phyloP scores from a whole-genome alignment of 1,140 invertebrate genomes.

The Hermetia illucens region DNA sequence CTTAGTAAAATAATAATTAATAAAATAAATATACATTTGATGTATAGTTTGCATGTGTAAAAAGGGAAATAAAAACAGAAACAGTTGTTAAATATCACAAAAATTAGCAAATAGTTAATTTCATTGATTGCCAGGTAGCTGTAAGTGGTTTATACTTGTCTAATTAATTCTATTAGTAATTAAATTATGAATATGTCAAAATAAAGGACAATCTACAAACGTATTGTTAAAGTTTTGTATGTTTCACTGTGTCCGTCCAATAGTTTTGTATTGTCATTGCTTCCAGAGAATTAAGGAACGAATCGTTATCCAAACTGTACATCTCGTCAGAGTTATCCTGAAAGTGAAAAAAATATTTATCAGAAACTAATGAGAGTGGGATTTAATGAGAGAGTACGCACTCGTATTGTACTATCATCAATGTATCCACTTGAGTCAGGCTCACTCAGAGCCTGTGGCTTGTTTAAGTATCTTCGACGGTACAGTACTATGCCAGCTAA shows the following conservation, averaged over 20 bases:
- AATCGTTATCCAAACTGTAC: conserved; percentile 84
- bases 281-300: conserved; percentile 77
- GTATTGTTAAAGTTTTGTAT: conserved; percentile 69
- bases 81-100: too few species aligned
- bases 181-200: too few species aligned
- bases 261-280: conserved; percentile 89
- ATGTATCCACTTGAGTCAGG: conserved; percentile 78
- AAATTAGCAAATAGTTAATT: too few species aligned
- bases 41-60: too few species aligned
- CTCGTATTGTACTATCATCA: conserved; percentile 75
- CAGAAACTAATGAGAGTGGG: conserved; percentile 5
- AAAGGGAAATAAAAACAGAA: too few species aligned
- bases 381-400: conserved; percentile 34
- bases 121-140: too few species aligned
- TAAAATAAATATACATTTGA: too few species aligned
- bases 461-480: conserved; percentile 58
- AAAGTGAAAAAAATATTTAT: conserved; percentile 21
- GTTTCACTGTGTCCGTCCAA: conserved; percentile 82
- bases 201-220: too few species aligned
- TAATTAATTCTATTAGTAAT: too few species aligned
- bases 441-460: conserved; percentile 68
- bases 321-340: conserved; percentile 85
- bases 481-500: conserved; percentile 60
- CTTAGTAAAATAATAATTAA: too few species aligned
- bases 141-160: too few species aligned